phyloP scores from a whole-genome alignment of 1,140 invertebrate genomes.

The Cyclargus thomasi region DNA sequence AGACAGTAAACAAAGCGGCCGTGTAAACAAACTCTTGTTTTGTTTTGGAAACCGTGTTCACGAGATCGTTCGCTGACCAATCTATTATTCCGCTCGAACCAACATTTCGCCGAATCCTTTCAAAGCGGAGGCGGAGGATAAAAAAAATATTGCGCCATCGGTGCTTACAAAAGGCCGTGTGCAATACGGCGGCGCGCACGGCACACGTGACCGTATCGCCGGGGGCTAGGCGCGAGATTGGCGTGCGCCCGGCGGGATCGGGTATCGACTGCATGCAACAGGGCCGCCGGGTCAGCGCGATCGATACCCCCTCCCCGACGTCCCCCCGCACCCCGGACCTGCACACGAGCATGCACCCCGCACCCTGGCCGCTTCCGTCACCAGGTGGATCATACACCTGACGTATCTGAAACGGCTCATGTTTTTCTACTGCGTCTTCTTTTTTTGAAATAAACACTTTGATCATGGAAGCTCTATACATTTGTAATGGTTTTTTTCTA shows the following conservation, averaged over 20 bases:
- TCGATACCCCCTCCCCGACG: background rate
- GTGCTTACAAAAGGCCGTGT: background rate
- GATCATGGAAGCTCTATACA: no score
- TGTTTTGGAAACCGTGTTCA: background rate
- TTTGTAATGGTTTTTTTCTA: no score
- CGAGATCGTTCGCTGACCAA: no score
- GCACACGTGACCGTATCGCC: background rate
- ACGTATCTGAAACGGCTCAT: background rate
- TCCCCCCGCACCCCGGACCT: background rate
- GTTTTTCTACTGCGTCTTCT: background rate
- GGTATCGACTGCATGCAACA: slow-evolving; percentile 9
- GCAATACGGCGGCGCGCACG: background rate
- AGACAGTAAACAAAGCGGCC: background rate
- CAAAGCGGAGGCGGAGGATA: background rate
- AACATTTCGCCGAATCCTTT: background rate
- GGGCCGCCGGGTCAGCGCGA: background rate
- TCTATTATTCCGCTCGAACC: no score
- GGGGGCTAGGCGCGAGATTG: background rate
- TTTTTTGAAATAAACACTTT: background rate
- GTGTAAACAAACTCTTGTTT: background rate
- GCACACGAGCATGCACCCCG: background rate
- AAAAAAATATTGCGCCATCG: background rate
- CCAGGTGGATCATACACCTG: background rate
- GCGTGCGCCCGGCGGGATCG: background rate
- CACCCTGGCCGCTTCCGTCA: background rate